phyloP scores from a whole-genome alignment of 2,113 vertebrate species.

The Excalfactoria chinensis region DNA sequence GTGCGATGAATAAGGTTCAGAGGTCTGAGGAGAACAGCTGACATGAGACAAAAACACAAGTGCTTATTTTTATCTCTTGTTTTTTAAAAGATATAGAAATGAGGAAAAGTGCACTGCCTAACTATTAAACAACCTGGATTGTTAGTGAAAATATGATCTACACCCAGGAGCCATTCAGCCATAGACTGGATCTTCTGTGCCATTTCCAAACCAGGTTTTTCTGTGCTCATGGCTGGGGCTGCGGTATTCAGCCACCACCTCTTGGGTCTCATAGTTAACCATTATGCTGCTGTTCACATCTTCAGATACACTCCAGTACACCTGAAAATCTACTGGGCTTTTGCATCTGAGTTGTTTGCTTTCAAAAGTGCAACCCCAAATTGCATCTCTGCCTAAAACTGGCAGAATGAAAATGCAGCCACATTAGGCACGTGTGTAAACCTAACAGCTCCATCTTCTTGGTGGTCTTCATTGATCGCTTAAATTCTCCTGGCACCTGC shows the following conservation, averaged over 20 bases:
- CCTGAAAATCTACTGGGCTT: not conserved
- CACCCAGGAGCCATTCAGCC: not conserved
- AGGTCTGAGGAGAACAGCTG: constrained; percentile 50
- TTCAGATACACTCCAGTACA: not conserved
- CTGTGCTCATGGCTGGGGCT: not conserved
- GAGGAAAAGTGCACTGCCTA: not conserved
- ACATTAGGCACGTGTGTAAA: not conserved
- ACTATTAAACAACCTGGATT: not conserved
- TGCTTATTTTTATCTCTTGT: constrained; percentile 4
- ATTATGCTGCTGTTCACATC: not conserved
- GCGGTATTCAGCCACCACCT: not conserved
- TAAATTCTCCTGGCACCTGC: not conserved
- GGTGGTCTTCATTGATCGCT: not conserved
- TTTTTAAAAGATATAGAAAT: constrained; percentile 7
- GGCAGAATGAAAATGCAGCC: not conserved
- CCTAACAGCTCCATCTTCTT: not conserved
- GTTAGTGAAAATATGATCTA: not conserved
- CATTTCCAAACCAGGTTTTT: not conserved
- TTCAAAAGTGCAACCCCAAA: not conserved
- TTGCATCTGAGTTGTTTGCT: not conserved
- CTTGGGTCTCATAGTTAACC: not conserved
- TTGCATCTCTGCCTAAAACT: not conserved
- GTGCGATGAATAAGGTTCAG: constrained; percentile 35
- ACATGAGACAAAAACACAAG: not conserved
- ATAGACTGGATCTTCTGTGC: not conserved